phyloP scores from a whole-genome alignment of 2,113 vertebrate genomes.

The Octodon degus region DNA sequence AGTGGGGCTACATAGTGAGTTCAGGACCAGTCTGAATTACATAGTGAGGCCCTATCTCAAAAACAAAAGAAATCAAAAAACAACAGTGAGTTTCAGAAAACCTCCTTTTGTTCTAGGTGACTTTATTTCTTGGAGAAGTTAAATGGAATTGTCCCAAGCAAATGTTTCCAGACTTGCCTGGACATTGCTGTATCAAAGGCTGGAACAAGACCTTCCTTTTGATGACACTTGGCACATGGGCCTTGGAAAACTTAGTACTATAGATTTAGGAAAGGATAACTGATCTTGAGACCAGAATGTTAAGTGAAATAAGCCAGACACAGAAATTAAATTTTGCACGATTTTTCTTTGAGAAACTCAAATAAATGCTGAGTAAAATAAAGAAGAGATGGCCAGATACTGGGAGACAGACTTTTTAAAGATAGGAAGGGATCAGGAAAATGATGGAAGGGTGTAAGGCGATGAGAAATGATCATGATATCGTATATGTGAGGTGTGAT shows the following conservation, averaged over 20 bases:
- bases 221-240: neutral
- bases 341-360: neutral
- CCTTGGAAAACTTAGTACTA: neutral
- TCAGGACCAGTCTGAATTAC: neutral
- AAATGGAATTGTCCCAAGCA: neutral
- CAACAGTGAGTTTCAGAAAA: constrained; percentile 38
- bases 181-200: neutral
- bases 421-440: neutral
- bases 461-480: neutral
- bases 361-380: neutral
- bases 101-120: constrained; percentile 19
- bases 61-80: neutral
- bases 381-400: neutral
- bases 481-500: neutral
- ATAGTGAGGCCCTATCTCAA: neutral
- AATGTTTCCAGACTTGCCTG: neutral
- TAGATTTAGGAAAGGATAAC: constrained; percentile 21
- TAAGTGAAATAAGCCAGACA: neutral
- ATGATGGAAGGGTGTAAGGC: neutral
- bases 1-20: neutral
- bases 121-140: constrained; percentile 45
- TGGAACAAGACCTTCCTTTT: neutral
- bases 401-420: neutral
- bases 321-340: neutral
- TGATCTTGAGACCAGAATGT: neutral